Evolutionary conservation across 2,888 invertebrate species (phyloP).

Genomic region (Lasius fuliginosus): DNA sequence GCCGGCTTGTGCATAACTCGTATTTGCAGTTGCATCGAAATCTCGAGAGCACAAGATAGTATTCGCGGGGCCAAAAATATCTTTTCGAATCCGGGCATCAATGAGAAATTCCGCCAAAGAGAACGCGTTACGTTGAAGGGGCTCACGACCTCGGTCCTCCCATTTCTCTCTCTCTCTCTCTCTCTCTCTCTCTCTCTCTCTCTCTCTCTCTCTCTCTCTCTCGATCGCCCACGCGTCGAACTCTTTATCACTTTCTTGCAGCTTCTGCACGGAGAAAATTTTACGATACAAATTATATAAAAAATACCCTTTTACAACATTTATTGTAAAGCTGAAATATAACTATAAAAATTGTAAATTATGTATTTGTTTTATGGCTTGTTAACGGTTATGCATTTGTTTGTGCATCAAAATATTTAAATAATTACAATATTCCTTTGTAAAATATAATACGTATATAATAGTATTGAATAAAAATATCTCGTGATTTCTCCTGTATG

Average conservation of each 20-base stretch:
- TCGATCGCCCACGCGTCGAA: slow-evolving; percentile 61
- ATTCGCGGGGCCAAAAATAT: slow-evolving; percentile 56
- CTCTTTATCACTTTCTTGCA: slow-evolving; percentile 29
- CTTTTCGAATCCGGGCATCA: slow-evolving; percentile 52
- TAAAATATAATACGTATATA: not conserved
- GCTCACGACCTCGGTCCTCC: slow-evolving; percentile 58
- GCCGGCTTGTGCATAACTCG: not conserved
- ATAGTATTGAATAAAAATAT: not conserved
- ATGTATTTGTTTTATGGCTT: too few relatives aligned
- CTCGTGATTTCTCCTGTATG: not conserved
- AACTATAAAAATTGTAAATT: not conserved
- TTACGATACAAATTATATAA: not conserved
- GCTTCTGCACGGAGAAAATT: not conserved
- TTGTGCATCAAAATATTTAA: not conserved
- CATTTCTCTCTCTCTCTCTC: not conserved
- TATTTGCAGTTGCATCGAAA: slow-evolving; percentile 32
- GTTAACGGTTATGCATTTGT: not conserved
- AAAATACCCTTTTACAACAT: not conserved
- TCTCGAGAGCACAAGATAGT: slow-evolving; percentile 28
- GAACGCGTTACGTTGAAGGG: slow-evolving; percentile 36
- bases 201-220: not conserved
- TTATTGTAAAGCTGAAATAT: not conserved
- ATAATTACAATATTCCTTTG: not conserved
- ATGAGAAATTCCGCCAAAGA: slow-evolving; percentile 49
- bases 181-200: slow-evolving; percentile 17